Evolutionary conservation across 2,888 invertebrate genomes (phyloP).

Genomic region (Epistrophella euchroma): DNA sequence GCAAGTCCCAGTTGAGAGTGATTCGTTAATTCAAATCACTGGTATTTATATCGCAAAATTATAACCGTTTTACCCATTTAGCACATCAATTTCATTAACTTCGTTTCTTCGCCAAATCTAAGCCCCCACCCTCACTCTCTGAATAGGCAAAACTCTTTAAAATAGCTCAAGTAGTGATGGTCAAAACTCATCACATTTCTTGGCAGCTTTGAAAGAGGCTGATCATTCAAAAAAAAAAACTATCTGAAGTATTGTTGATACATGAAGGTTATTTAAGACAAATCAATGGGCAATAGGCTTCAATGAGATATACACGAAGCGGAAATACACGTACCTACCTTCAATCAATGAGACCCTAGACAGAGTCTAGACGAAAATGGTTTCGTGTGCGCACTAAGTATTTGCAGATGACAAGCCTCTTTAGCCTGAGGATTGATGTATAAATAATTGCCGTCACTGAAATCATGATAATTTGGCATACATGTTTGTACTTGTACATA

Average conservation of each 20-base stretch:
- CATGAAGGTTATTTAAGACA: constrained; percentile 22
- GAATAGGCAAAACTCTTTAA: constrained; percentile 1
- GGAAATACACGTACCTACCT: constrained; percentile 24
- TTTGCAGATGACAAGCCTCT: constrained; percentile 32
- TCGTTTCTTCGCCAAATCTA: constrained; percentile 9
- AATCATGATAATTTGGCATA: constrained; percentile 43
- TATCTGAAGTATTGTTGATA: constrained; percentile 32
- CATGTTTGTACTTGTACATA: background rate
- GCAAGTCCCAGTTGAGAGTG: constrained; percentile 69
- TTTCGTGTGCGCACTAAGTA: background rate
- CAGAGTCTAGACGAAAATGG: constrained; percentile 26
- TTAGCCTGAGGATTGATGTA: constrained; percentile 36
- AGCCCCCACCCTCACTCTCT: background rate
- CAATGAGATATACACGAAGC: constrained; percentile 10
- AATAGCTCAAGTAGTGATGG: constrained; percentile 24
- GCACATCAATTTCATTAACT: constrained; percentile 28
- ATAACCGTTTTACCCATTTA: constrained; percentile 40
- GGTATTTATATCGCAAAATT: constrained; percentile 64
- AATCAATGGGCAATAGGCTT: constrained; percentile 20
- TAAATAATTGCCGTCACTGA: constrained; percentile 46
- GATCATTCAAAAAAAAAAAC: constrained; percentile 1
- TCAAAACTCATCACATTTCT: constrained; percentile 13
- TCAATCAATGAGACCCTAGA: constrained; percentile 16
- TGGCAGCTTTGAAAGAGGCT: constrained; percentile 6
- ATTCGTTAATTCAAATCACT: constrained; percentile 30